phyloP scores from a whole-genome alignment of 2,888 invertebrate genomes.

The Eurois occulta region DNA sequence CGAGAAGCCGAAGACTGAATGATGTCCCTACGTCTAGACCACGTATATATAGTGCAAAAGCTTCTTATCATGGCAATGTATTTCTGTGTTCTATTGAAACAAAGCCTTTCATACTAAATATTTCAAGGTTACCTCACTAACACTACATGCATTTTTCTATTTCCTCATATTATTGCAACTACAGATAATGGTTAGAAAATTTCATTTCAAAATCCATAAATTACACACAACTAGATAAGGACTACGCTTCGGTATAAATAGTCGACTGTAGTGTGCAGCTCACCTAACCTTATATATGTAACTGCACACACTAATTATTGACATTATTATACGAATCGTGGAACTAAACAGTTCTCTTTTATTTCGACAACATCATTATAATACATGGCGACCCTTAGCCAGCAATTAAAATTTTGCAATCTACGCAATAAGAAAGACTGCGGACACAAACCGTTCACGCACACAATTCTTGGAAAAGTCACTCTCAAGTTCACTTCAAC shows the following conservation, averaged over 20 bases:
- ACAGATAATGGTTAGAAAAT: conserved; percentile 12
- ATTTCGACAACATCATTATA: too few relatives aligned
- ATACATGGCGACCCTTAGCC: too few relatives aligned
- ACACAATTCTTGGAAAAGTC: neutral
- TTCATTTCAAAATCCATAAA: conserved; percentile 15
- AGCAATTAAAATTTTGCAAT: too few relatives aligned
- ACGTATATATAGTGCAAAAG: conserved; percentile 30
- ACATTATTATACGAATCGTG: too few relatives aligned
- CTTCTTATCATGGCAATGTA: conserved; percentile 23
- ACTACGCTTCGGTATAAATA: neutral
- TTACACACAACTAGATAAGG: conserved; percentile 6
- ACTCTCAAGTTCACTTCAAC: neutral
- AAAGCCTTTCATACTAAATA: neutral
- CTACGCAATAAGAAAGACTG: too few relatives aligned
- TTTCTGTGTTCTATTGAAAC: neutral
- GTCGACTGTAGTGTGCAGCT: too few relatives aligned
- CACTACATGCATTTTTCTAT: neutral
- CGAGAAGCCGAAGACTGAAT: conserved; percentile 35
- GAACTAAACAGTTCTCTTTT: too few relatives aligned
- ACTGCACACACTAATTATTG: too few relatives aligned
- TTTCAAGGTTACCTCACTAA: neutral
- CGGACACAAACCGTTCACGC: too few relatives aligned
- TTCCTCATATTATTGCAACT: conserved; percentile 5
- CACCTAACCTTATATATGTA: too few relatives aligned
- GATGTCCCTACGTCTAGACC: conserved; percentile 4